These are phyloP conservation scores for Catharus bicknelli DNA, from an alignment of 2,113 vertebrate genomes.

Conservation along the genomic window DNA sequence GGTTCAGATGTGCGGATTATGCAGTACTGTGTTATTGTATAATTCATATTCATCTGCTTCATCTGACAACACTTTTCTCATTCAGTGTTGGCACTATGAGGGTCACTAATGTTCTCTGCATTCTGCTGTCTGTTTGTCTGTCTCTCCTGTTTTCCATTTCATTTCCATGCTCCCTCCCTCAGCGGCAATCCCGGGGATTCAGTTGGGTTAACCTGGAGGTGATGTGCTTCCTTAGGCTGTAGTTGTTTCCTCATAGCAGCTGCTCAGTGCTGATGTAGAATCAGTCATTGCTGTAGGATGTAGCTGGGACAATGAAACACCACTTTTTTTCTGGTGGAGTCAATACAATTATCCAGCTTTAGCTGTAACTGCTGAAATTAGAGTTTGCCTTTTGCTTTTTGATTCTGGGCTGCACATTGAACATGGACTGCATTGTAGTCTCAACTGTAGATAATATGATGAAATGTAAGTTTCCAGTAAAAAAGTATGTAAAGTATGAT, in stretches of 20 bases:
- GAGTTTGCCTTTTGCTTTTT: neutral
- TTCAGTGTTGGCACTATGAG: neutral
- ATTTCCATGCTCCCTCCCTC: neutral
- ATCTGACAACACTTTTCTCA: neutral
- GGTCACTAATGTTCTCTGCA: neutral
- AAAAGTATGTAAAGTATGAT: neutral
- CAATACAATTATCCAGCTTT: neutral
- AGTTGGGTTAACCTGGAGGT: slow-evolving; percentile 59
- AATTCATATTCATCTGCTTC: neutral
- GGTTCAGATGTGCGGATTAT: neutral
- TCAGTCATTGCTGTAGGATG: neutral
- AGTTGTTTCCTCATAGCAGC: neutral
- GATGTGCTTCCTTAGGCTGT: slow-evolving; percentile 14
- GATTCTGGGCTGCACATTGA: neutral
- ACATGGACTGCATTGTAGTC: neutral
- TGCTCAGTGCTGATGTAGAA: slow-evolving; percentile 30
- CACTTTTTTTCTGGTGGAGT: neutral
- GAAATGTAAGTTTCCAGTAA: neutral
- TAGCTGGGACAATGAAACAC: neutral
- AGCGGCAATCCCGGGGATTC: slow-evolving; percentile 48
- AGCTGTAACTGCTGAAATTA: neutral
- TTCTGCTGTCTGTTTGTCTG: neutral
- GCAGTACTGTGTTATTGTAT: neutral
- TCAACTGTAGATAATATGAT: neutral
- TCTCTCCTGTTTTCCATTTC: neutral